A percentile compares a stretch with the other conserved stretches of the same genome.
Evolutionary conservation across 2,888 invertebrate species (phyloP).

Genomic region (Alcis repandata): DNA sequence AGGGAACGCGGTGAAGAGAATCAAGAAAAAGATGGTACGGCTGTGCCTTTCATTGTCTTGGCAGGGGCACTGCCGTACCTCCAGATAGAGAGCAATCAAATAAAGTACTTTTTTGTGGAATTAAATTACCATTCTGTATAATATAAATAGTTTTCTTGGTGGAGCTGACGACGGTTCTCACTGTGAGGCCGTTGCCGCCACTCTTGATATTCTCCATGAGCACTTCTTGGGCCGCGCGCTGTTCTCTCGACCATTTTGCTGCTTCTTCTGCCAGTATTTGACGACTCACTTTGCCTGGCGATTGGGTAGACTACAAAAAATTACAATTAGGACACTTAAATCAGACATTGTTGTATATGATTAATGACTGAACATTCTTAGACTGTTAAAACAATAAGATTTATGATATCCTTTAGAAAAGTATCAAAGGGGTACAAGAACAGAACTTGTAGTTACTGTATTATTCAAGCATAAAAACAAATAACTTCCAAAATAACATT

Average conservation of each 20-base stretch:
- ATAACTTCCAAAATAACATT: no score
- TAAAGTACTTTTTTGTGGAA: neutral
- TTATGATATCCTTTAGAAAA: no score
- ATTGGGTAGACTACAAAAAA: conserved; percentile 71
- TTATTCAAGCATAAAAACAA: no score
- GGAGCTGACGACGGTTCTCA: conserved; percentile 72
- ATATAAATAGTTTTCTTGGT: conserved; percentile 71
- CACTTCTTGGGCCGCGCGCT: conserved; percentile 79
- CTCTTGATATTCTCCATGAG: conserved; percentile 82
- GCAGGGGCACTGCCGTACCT: no score
- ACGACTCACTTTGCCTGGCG: conserved; percentile 78
- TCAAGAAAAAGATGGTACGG: no score
- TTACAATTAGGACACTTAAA: neutral
- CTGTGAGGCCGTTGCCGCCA: conserved; percentile 80
- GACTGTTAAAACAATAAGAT: neutral
- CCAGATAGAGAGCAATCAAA: no score
- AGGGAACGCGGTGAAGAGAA: no score
- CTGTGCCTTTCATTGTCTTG: no score
- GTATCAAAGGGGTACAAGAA: no score
- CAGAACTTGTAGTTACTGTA: no score
- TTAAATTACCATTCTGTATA: conserved; percentile 76
- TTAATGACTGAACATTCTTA: no score
- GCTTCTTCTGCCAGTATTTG: conserved; percentile 81
- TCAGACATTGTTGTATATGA: no score
- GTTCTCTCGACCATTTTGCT: conserved; percentile 81